Evolutionary conservation across 2,888 invertebrate genomes (phyloP).

Genomic region (Drymonia ruficornis): DNA sequence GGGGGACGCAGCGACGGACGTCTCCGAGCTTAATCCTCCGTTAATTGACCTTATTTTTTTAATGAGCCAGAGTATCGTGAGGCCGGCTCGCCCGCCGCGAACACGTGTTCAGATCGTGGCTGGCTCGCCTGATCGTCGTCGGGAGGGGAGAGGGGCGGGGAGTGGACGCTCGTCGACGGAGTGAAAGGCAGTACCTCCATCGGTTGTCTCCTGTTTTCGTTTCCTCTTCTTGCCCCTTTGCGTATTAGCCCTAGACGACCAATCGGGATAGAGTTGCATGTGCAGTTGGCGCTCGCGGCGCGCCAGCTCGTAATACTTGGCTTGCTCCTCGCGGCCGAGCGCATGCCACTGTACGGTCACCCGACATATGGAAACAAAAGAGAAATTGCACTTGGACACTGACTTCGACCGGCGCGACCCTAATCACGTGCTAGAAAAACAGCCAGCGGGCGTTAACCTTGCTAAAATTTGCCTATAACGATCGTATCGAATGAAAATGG

Average conservation of each 20-base stretch:
- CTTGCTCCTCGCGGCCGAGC: conserved; percentile 99
- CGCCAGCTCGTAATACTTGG: conserved; percentile 99
- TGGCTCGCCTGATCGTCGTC: conserved; percentile 35
- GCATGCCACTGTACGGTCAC: conserved; percentile 97
- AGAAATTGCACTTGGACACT: conserved; percentile 81
- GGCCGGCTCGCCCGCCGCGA: conserved; percentile 63
- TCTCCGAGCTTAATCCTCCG: conserved; percentile 74
- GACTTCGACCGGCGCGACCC: conserved; percentile 69
- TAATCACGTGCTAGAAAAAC: conserved; percentile 89
- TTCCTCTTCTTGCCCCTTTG: conserved; percentile 99
- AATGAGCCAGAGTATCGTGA: conserved; percentile 53
- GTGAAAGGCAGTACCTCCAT: conserved; percentile 94
- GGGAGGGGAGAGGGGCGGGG: conserved; percentile 21
- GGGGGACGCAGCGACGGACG: conserved; percentile 64
- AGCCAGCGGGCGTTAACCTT: conserved; percentile 80
- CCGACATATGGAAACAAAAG: conserved; percentile 82
- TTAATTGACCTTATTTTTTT: conserved; percentile 79
- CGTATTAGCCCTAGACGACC: conserved; percentile 99
- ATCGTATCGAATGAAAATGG: conserved; percentile 73
- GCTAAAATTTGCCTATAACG: conserved; percentile 76
- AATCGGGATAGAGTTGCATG: conserved; percentile 99
- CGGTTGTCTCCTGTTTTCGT: conserved; percentile 98
- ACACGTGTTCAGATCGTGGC: conserved; percentile 50
- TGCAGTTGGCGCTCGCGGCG: conserved; percentile 99
- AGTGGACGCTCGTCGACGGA: conserved; percentile 60